Conservation (phyloP, 2,888 invertebrate species). For the Zeuzera pyrina region DNA sequence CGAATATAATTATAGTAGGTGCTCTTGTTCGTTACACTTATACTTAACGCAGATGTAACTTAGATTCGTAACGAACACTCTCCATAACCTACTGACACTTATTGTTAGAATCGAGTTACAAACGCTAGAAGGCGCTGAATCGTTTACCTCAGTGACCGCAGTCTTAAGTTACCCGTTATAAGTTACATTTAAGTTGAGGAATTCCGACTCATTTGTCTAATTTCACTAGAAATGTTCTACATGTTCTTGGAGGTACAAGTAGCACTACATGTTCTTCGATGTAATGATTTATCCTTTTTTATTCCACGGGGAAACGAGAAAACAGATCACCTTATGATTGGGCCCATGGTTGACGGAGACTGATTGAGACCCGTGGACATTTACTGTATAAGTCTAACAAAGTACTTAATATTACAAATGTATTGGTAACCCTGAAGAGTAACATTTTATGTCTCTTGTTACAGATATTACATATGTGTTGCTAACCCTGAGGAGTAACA, state of each 20-base stretch:
- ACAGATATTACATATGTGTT: too few species aligned
- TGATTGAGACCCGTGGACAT: too few species aligned
- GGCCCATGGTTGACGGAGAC: too few species aligned
- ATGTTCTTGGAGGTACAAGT: constrained; percentile 28
- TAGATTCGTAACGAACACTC: too few species aligned
- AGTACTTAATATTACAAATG: too few species aligned
- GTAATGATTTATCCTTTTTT: not conserved
- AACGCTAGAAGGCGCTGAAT: constrained; percentile 34
- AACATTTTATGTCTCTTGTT: too few species aligned
- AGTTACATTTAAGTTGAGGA: constrained; percentile 20
- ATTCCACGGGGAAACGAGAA: not conserved
- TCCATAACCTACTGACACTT: constrained; percentile 39
- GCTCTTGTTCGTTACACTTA: too few species aligned
- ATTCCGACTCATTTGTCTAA: constrained; percentile 29
- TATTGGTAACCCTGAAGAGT: too few species aligned
- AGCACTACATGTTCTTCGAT: not conserved
- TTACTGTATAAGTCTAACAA: too few species aligned
- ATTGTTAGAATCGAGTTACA: constrained; percentile 28
- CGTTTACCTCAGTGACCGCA: constrained; percentile 29
- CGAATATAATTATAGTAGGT: too few species aligned
- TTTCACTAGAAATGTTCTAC: constrained; percentile 22
- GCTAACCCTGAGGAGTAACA: too few species aligned
- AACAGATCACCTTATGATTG: constrained; percentile 1
- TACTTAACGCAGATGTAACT: too few species aligned
- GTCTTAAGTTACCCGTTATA: constrained; percentile 12